A percentile compares a stretch with the other conserved stretches of the same genome.
Conservation (phyloP, 2,113 vertebrate genomes). For the Apaloderma vittatum region DNA sequence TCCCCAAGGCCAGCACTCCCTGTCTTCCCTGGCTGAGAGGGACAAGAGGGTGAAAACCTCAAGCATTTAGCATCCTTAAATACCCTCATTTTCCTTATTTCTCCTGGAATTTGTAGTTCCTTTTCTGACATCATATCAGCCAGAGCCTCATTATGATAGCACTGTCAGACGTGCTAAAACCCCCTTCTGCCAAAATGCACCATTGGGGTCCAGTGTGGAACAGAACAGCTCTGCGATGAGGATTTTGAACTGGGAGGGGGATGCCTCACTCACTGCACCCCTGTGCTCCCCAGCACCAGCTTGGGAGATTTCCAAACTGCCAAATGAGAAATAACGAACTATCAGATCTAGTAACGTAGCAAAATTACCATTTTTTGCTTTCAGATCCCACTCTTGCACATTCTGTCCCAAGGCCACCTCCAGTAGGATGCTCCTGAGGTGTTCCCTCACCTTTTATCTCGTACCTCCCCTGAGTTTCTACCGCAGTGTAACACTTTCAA, state of each 20-base stretch:
- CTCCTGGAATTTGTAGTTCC: background rate
- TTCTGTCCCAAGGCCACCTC: background rate
- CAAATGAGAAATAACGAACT: background rate
- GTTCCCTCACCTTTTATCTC: background rate
- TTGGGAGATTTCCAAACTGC: background rate
- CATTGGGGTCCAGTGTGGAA: fast-evolving
- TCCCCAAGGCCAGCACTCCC: fast-evolving
- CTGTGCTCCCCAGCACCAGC: no score
- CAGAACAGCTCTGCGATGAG: background rate
- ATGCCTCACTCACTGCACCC: fast-evolving
- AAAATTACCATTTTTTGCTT: background rate
- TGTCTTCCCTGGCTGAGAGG: background rate
- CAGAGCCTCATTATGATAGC: fast-evolving
- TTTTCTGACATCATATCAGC: background rate
- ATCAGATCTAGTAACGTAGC: background rate
- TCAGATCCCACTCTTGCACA: background rate
- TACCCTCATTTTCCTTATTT: background rate
- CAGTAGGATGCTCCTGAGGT: fast-evolving
- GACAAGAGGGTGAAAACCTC: background rate
- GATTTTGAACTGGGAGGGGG: background rate
- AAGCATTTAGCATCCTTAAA: background rate
- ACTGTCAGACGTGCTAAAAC: fast-evolving
- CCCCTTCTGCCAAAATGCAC: background rate
- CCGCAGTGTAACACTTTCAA: background rate
- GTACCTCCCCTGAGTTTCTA: background rate